A percentile compares a stretch with the other conserved stretches of the same genome.
phyloP scores from a whole-genome alignment of 1,140 invertebrate species.

The Episyrphus balteatus region DNA sequence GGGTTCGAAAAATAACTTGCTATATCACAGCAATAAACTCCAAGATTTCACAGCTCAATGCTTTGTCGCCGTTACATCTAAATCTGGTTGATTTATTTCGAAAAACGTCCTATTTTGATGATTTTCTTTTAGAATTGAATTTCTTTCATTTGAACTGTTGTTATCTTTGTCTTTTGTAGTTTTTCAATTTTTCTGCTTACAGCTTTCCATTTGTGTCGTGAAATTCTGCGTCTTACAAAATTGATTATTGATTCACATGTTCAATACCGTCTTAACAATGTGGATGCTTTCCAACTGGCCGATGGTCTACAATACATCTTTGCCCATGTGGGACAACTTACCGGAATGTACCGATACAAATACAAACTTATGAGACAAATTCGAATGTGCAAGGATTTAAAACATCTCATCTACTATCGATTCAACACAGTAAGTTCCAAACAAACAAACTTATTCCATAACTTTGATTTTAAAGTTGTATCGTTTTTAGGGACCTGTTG shows the following conservation, averaged over 20 bases:
- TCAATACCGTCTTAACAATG: conserved; percentile 97
- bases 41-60: no score
- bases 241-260: conserved; percentile 98
- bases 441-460: not conserved
- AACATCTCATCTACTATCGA: conserved; percentile 98
- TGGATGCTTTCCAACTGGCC: conserved; percentile 96
- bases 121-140: no score
- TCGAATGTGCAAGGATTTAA: conserved; percentile 99
- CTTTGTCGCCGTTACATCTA: no score
- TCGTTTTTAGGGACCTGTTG: conserved; percentile 72
- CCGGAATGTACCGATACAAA: conserved; percentile 99
- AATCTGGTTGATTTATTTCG: no score
- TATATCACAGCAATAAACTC: no score
- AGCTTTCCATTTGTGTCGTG: conserved; percentile 97
- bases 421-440: conserved; percentile 84
- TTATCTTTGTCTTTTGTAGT: no score
- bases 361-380: conserved; percentile 99
- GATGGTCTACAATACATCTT: conserved; percentile 99
- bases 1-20: no score
- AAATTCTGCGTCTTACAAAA: conserved; percentile 95
- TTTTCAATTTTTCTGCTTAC: conserved; percentile 17
- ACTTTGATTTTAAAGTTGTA: conserved; percentile 4
- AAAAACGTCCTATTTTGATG: no score
- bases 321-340: conserved; percentile 97
- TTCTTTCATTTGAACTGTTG: no score